Conservation (phyloP, 2,888 invertebrate species). For the Ormyrus thymus region DNA sequence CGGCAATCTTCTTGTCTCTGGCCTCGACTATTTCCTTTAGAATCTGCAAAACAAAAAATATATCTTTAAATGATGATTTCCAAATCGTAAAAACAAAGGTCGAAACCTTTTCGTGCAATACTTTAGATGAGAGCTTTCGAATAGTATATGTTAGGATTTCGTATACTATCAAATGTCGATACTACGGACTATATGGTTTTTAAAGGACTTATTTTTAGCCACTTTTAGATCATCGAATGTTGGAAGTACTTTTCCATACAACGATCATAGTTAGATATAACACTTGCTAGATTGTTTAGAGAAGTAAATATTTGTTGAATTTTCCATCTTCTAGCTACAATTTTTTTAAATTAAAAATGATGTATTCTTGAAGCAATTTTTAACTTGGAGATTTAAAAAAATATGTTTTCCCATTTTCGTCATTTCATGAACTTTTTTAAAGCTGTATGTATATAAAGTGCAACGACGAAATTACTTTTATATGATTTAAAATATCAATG, state of each 20-base stretch:
- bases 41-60: constrained; percentile 17
- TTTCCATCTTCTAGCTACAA: too few species aligned
- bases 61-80: too few species aligned
- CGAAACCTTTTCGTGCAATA: constrained; percentile 34
- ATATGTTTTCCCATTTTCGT: too few species aligned
- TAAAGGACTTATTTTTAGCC: constrained; percentile 45
- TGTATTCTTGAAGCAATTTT: not conserved
- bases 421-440: not conserved
- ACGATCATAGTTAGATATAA: too few species aligned
- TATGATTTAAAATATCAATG: not conserved
- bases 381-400: not conserved
- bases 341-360: too few species aligned
- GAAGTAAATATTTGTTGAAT: too few species aligned
- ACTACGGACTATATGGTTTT: constrained; percentile 9
- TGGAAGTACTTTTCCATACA: constrained; percentile 32
- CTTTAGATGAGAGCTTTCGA: constrained; percentile 48
- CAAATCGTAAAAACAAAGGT: not conserved
- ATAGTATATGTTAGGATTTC: constrained; percentile 1
- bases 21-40: constrained; percentile 76
- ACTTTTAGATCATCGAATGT: constrained; percentile 51
- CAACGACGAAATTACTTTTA: too few species aligned
- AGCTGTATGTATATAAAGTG: not conserved
- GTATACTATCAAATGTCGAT: constrained; percentile 30
- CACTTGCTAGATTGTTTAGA: too few species aligned
- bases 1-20: constrained; percentile 81